Conservation (phyloP, 2,113 vertebrate genomes). For the Gobiocypris rarus region DNA sequence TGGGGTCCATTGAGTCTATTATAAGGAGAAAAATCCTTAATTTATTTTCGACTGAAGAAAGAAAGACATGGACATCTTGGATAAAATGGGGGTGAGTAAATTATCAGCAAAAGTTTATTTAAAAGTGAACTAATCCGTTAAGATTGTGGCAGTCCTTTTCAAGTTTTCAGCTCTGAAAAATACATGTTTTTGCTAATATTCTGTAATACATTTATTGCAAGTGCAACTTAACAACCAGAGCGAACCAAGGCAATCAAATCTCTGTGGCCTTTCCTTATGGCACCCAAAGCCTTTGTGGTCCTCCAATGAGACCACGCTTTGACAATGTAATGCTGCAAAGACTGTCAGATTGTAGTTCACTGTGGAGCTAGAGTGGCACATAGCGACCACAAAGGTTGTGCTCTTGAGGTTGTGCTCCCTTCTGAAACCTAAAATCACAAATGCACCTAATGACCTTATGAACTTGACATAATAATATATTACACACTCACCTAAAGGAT, state of each 20-base stretch:
- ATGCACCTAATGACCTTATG: not conserved
- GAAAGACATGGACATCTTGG: too few species aligned
- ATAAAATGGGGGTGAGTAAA: too few species aligned
- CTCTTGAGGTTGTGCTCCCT: not conserved
- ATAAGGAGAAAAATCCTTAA: too few species aligned
- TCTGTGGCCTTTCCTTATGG: not conserved
- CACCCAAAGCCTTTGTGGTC: not conserved
- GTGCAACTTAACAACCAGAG: not conserved
- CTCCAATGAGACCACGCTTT: not conserved
- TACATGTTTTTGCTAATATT: not conserved
- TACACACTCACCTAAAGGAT: too few species aligned
- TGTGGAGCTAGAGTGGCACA: not conserved
- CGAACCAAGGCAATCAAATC: not conserved
- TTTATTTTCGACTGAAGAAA: too few species aligned
- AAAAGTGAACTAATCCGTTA: too few species aligned
- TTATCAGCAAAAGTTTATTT: too few species aligned
- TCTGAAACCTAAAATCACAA: not conserved
- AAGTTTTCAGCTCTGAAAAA: not conserved
- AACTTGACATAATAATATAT: too few species aligned
- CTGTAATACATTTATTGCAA: not conserved
- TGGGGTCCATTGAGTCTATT: too few species aligned
- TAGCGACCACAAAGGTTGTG: not conserved
- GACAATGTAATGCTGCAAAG: slow-evolving; percentile 5
- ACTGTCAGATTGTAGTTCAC: not conserved
- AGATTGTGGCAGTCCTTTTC: not conserved